Percentiles rank a stretch among this genome's conserved stretches.
phyloP scores from a whole-genome alignment of 2,113 vertebrate genomes.

The Varanus salvator region DNA sequence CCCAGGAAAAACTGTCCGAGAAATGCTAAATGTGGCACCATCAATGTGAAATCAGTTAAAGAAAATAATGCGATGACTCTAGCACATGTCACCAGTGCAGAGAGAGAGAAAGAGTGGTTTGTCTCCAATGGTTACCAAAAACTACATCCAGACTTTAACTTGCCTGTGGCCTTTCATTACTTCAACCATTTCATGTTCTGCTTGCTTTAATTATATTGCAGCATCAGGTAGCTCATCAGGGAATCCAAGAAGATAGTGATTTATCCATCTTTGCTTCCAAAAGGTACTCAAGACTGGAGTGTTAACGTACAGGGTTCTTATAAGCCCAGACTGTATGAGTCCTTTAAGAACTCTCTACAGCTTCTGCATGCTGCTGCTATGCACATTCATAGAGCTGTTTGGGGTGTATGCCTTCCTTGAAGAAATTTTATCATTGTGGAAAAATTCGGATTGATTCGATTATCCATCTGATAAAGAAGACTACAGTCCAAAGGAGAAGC shows the following conservation, averaged over 20 bases:
- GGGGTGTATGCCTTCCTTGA: conserved; percentile 4
- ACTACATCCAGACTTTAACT: background rate
- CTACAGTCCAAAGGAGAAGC: background rate
- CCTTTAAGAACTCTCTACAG: background rate
- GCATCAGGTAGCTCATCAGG: conserved; percentile 26
- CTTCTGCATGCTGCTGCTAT: background rate
- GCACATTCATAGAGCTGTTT: conserved; percentile 11
- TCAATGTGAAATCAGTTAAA: conserved; percentile 29
- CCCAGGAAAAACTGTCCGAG: background rate
- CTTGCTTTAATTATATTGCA: conserved; percentile 31
- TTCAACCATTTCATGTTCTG: conserved; percentile 5
- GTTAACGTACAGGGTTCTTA: background rate
- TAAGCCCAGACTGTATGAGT: background rate
- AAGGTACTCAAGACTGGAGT: background rate
- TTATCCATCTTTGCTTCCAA: conserved; percentile 13
- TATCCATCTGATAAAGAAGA: conserved; percentile 16
- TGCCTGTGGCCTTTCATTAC: background rate
- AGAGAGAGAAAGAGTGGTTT: background rate
- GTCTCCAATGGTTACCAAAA: conserved; percentile 15
- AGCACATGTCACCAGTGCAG: background rate
- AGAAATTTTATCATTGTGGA: conserved; percentile 34
- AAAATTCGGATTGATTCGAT: conserved; percentile 14
- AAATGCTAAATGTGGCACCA: background rate
- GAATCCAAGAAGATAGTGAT: conserved; percentile 6
- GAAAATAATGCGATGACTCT: background rate